phyloP scores from a whole-genome alignment of 2,113 vertebrate genomes.

The Apteryx owenii region DNA sequence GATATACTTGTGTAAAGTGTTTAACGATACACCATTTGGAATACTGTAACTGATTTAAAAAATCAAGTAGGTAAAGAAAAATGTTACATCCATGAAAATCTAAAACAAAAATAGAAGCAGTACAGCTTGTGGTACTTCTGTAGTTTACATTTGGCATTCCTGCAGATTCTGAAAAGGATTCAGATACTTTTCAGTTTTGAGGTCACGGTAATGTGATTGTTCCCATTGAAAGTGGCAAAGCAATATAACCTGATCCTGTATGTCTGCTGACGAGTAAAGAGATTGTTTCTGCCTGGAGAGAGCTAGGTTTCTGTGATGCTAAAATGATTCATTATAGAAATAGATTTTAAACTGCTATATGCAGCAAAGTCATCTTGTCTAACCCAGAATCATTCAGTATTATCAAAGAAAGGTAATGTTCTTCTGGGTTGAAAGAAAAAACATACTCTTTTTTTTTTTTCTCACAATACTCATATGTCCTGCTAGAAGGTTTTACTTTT shows the following conservation, averaged over 20 bases:
- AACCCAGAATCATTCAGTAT: background rate
- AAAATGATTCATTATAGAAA: background rate
- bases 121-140: background rate
- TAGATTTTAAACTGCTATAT: conserved; percentile 4
- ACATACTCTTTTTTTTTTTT: background rate
- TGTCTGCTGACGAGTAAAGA: background rate
- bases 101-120: background rate
- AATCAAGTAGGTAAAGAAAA: background rate
- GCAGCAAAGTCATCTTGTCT: background rate
- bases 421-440: background rate
- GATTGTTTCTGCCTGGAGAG: background rate
- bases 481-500: background rate
- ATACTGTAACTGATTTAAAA: background rate
- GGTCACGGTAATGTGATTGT: background rate
- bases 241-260: background rate
- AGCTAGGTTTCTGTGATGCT: background rate
- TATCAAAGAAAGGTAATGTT: background rate
- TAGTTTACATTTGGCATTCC: background rate
- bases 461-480: background rate
- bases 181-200: background rate
- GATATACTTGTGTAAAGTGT: background rate
- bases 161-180: background rate
- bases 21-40: background rate
- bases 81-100: background rate
- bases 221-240: background rate